Evolutionary conservation across 1,140 invertebrate genomes (phyloP).

Genomic region (Papilio polytes): DNA sequence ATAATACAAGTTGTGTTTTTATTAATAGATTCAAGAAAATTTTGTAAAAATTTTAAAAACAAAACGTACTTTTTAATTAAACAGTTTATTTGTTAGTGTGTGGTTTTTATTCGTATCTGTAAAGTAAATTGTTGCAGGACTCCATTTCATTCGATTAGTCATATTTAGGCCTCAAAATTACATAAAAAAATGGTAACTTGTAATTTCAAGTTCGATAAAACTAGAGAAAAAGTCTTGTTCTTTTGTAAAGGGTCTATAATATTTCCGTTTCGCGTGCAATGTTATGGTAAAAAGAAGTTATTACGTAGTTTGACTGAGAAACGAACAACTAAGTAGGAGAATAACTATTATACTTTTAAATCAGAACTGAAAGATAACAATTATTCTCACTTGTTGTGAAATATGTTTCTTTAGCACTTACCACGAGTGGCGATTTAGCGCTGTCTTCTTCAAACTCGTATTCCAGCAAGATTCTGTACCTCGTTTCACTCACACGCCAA

Average conservation of each 20-base stretch:
- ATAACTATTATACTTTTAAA: conserved; percentile 60
- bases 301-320: conserved; percentile 22
- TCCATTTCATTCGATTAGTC: neutral
- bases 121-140: too few species aligned
- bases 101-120: too few species aligned
- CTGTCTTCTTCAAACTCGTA: conserved; percentile 59
- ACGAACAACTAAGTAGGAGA: conserved; percentile 37
- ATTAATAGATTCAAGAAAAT: neutral
- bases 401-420: conserved; percentile 79
- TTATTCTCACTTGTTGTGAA: conserved; percentile 79
- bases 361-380: conserved; percentile 60
- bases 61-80: neutral
- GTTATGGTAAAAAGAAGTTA: conserved; percentile 15
- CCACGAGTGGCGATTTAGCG: conserved; percentile 78
- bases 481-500: conserved; percentile 51
- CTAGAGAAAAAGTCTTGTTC: neutral
- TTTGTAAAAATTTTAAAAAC: neutral
- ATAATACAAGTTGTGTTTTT: neutral
- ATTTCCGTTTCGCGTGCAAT: neutral
- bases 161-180: neutral
- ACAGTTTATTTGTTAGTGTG: too few species aligned
- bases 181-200: neutral
- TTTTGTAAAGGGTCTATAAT: conserved; percentile 2
- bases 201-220: neutral
- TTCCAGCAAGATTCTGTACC: conserved; percentile 48